Conservation (phyloP, 2,888 invertebrate species). For the Meganola albula region DNA sequence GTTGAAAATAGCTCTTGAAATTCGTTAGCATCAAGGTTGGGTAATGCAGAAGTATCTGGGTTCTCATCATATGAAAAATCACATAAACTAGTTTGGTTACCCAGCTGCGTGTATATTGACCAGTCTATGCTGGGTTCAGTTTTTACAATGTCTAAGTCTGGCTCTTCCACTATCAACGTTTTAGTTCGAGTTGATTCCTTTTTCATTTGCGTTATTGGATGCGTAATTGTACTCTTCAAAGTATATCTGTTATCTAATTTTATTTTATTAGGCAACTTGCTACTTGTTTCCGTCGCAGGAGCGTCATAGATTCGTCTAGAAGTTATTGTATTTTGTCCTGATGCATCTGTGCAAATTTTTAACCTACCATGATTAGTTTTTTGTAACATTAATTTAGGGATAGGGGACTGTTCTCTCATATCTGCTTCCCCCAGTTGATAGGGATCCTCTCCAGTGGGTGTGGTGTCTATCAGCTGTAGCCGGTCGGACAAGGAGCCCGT, state of each 20-base stretch:
- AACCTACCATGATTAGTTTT: constrained; percentile 54
- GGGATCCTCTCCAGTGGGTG: constrained; percentile 66
- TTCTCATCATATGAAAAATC: constrained; percentile 60
- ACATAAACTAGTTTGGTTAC: constrained; percentile 45
- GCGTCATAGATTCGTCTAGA: constrained; percentile 47
- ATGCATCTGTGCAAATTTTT: constrained; percentile 42
- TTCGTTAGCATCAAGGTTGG: constrained; percentile 42
- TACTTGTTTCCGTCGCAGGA: constrained; percentile 32
- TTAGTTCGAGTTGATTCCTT: constrained; percentile 17
- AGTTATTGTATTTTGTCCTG: constrained; percentile 25
- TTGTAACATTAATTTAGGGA: constrained; percentile 65
- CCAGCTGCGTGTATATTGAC: constrained; percentile 35
- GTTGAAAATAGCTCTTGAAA: constrained; percentile 37
- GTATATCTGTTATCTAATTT: constrained; percentile 35
- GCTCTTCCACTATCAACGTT: constrained; percentile 39
- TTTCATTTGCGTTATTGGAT: constrained; percentile 29
- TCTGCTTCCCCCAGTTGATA: constrained; percentile 68
- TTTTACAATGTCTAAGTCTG: constrained; percentile 47
- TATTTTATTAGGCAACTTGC: constrained; percentile 24
- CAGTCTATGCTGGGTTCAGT: constrained; percentile 51
- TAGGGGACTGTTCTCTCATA: constrained; percentile 67
- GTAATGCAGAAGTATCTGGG: constrained; percentile 31
- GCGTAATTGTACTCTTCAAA: constrained; percentile 32
- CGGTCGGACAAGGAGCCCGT: constrained; percentile 60
- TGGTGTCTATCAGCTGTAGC: constrained; percentile 60